Base-by-base conservation (phyloP, 2,113 vertebrate genomes). In the Desmodus rotundus region DNA sequence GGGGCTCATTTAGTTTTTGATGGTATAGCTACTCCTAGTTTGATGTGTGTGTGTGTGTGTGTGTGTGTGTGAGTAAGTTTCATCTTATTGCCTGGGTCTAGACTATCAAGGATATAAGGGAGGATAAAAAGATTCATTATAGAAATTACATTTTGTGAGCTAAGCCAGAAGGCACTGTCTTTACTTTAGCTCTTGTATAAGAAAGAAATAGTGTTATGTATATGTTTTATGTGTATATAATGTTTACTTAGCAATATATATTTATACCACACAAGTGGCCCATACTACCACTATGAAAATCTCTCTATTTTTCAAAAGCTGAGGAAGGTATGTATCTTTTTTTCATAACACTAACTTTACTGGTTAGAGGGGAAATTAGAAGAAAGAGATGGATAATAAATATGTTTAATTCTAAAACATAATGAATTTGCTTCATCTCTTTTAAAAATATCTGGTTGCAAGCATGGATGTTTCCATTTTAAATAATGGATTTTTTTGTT, bases 161-260 rank as follows among this genome's bases (percentile, higher is more conserved):
- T 97, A 97, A 98, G 97, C 98, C 98, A 98, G 98, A 97, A 98
- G 98, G 97, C 98, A 98, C 94, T 97, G 82, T 98, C 96, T 98
- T 98, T 96, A 72, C 94, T 86, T 97, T 97, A 86, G 91, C 67
- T 98, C 92, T 96, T 93, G 33, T 97, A 86, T 97, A 98, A 97
- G 80, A 96, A 98, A 97, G 96, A 94, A 86, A 96, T 96, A 96
- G 87, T 95, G 89, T 90, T 95, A 67, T 95, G 58, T 92, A 84
- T 97, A 91, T 97, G 85, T 83, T 91, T 95, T 96, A 73, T 95
- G 84, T 36, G 7, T 94, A 91, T 52, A 13, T 94, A 95, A 73
- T 95, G 95, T 97, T 97, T 96, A 95, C 52, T 91, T 97, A 97
- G 81, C 41, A 31, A 95, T 83, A 87, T 94, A n/a, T 98, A 97